phyloP scores from a whole-genome alignment of 2,113 vertebrate genomes.

The Zosterops hypoxanthus region DNA sequence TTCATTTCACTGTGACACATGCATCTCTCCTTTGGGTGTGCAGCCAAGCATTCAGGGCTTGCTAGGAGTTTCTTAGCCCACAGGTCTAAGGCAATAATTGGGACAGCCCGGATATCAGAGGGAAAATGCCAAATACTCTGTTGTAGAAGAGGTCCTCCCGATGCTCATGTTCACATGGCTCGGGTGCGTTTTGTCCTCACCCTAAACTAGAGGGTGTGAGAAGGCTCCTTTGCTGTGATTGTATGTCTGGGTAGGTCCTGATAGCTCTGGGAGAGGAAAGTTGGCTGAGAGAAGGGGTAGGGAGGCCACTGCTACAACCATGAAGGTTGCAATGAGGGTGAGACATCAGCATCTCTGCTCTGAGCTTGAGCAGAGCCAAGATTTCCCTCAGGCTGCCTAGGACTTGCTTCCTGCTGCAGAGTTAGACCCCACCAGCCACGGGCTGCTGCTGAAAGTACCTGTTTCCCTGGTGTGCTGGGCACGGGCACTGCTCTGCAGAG shows the following conservation, averaged over 20 bases:
- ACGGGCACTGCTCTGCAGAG: neutral
- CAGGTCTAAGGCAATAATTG: neutral
- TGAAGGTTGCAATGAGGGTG: neutral
- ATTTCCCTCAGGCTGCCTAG: neutral
- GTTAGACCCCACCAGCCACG: neutral
- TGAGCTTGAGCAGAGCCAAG: neutral
- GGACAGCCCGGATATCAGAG: neutral
- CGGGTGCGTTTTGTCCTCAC: neutral
- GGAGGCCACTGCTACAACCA: neutral
- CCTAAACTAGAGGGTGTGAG: neutral
- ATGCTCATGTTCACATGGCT: neutral
- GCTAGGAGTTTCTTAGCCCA: neutral
- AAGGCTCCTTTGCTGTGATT: neutral
- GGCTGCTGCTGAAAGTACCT: neutral
- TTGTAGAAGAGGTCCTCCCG: neutral
- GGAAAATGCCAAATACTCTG: neutral
- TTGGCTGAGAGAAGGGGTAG: neutral
- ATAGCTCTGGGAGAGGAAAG: neutral
- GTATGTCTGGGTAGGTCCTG: neutral
- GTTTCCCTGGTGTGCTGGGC: neutral
- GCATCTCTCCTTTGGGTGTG: neutral
- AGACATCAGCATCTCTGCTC: neutral
- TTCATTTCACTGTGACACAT: rapidly evolving
- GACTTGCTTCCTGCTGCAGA: neutral
- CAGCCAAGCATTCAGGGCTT: neutral